Evolutionary conservation across 2,888 invertebrate genomes (phyloP), one percentile per base, ranked within the genome.

Genomic region (Myopa testacea): DNA sequence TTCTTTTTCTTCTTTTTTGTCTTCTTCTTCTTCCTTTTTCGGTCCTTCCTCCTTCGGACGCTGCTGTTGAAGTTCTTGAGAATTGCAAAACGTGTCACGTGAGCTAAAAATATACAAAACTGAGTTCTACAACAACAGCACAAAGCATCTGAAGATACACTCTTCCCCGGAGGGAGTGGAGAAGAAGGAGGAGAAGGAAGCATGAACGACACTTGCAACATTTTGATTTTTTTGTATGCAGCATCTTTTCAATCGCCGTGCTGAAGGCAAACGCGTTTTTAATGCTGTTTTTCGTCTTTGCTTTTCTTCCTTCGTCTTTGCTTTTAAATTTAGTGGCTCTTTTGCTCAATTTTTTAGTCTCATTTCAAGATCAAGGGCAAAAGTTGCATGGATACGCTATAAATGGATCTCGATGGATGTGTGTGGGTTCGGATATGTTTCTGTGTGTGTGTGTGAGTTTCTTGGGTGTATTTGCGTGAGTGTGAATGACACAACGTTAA

Each of bases 321-420:
- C 34, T 38, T 65, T 38, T 14, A 10, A 55, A 55, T 3, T 65
- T 19, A 12, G 6, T 37, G 34, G 3, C 10, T 5, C 4, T 4
- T 62, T 26, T 26, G 62, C 3, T 26, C 26, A 14, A 10, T 3
- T 45, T 55, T 55, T 38, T 37, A 16, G 10, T 38, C 65, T 65
- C 37, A 38, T 65, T 65, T 65, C 65, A 65, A 65, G 65, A 65
- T 65, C 65, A 65, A 65, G 65, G 65, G 38, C 65, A 65, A 34
- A 26, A 10, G 34, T 4, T 5, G 16, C 10, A 63, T 34, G n/a
- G 62, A 26, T 19, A 26, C 12, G 62, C 62, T 1, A 19, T 63
- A 63, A 63, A 65, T 38, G 65, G 12, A 34, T 38, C 16, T 16
- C 14, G 34, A 26, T 26, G 63, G 14, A 34, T 38, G 65, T 65